A percentile compares a stretch with the other conserved stretches of the same genome.
Conservation (phyloP, 2,888 invertebrate genomes). For the Lepidochrysops patricia region DNA sequence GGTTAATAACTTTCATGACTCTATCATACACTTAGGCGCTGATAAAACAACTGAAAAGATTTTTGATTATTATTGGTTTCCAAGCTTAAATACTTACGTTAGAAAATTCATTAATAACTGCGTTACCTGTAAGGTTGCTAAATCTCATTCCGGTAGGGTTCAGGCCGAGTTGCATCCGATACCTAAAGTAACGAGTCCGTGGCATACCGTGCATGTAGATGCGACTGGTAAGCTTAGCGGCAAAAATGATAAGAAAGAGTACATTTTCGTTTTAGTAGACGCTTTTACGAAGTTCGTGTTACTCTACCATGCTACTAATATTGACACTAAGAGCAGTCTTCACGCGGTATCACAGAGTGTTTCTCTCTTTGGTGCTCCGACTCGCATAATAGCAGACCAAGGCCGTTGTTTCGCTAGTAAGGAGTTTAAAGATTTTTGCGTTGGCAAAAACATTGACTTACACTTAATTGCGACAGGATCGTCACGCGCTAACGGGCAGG, state of each 20-base stretch:
- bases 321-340: slow-evolving; percentile 24
- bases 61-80: slow-evolving; percentile 17
- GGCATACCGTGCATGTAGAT: no score
- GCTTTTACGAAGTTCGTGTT: no score
- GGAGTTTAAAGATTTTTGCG: no score
- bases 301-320: slow-evolving; percentile 23
- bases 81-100: slow-evolving; percentile 16
- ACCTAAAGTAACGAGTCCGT: no score
- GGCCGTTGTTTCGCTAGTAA: no score
- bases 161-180: slow-evolving; percentile 24
- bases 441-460: slow-evolving; percentile 24
- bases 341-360: slow-evolving; percentile 15
- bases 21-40: slow-evolving; percentile 14
- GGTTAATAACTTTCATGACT: slow-evolving; percentile 22
- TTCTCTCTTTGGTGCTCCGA: slow-evolving; percentile 22
- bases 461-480: slow-evolving; percentile 27
- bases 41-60: slow-evolving; percentile 24
- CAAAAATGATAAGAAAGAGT: no score
- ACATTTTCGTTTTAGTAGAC: no score
- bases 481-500: slow-evolving; percentile 27
- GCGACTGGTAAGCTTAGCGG: no score
- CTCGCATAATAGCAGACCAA: no score
- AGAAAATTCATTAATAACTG: slow-evolving; percentile 15
- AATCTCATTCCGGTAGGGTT: slow-evolving; percentile 23
- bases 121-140: slow-evolving; percentile 25